Conservation (phyloP, 2,113 vertebrate species). For the Brachyhypopomus occidentalis region DNA sequence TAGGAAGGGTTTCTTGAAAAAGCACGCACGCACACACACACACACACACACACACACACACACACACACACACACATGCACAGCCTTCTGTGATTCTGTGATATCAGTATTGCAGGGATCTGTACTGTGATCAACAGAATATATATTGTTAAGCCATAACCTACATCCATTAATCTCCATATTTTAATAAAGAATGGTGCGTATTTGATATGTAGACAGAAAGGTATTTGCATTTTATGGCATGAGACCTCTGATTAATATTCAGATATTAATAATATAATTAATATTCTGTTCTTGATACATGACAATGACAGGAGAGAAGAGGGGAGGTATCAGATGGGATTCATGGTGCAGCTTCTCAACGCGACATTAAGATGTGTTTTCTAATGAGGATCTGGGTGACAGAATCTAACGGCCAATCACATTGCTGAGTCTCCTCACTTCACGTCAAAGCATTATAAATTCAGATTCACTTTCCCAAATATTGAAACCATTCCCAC, state of each 20-base stretch:
- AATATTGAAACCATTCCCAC: conserved; percentile 46
- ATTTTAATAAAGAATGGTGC: background rate
- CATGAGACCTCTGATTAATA: background rate
- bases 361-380: background rate
- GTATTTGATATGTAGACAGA: background rate
- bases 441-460: conserved; percentile 26
- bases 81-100: background rate
- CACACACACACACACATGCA: background rate
- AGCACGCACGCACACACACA: too few relatives aligned
- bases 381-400: conserved; percentile 28
- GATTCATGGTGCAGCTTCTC: background rate
- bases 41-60: background rate
- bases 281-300: background rate
- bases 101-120: background rate
- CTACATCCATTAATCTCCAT: background rate
- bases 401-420: conserved; percentile 9
- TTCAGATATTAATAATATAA: background rate
- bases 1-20: too few relatives aligned
- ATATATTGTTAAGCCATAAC: too few relatives aligned
- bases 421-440: conserved; percentile 20
- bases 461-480: conserved; percentile 29
- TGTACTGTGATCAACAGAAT: too few relatives aligned
- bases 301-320: background rate
- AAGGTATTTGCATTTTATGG: background rate
- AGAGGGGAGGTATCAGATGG: background rate